Conservation (phyloP, 2,888 invertebrate genomes). For the Acanthacorydalis orientalis region DNA sequence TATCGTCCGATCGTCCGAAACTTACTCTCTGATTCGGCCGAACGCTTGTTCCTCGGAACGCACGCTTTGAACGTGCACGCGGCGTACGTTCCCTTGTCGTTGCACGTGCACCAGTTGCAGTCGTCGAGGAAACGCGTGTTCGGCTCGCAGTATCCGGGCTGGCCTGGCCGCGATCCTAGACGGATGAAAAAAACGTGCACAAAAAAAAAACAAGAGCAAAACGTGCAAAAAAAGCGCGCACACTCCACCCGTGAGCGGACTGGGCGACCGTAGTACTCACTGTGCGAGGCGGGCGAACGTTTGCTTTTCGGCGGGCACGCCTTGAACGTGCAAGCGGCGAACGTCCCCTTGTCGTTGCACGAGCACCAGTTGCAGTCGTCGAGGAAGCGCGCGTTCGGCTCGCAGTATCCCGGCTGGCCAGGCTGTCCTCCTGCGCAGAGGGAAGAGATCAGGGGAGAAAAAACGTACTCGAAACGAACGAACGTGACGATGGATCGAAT, state of each 20-base stretch:
- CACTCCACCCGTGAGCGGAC: no score
- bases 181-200: no score
- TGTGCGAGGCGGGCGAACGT: no score
- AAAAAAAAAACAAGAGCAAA: no score
- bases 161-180: background rate
- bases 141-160: slow-evolving; percentile 20
- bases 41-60: slow-evolving; percentile 11
- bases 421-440: background rate
- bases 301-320: background rate
- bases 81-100: slow-evolving; percentile 33
- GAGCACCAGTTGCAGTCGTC: slow-evolving; percentile 33
- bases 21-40: no score
- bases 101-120: slow-evolving; percentile 34
- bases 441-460: no score
- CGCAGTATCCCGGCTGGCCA: slow-evolving; percentile 14
- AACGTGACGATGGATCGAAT: no score
- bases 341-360: slow-evolving; percentile 29
- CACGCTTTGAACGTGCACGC: slow-evolving; percentile 34
- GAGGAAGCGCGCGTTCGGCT: slow-evolving; percentile 29
- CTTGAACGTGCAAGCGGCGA: slow-evolving; percentile 6
- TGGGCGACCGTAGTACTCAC: no score
- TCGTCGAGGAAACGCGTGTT: slow-evolving; percentile 31
- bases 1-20: no score
- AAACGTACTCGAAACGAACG: no score
- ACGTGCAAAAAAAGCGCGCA: no score